phyloP scores from a whole-genome alignment of 2,888 invertebrate species.

The Micropterix aruncella region DNA sequence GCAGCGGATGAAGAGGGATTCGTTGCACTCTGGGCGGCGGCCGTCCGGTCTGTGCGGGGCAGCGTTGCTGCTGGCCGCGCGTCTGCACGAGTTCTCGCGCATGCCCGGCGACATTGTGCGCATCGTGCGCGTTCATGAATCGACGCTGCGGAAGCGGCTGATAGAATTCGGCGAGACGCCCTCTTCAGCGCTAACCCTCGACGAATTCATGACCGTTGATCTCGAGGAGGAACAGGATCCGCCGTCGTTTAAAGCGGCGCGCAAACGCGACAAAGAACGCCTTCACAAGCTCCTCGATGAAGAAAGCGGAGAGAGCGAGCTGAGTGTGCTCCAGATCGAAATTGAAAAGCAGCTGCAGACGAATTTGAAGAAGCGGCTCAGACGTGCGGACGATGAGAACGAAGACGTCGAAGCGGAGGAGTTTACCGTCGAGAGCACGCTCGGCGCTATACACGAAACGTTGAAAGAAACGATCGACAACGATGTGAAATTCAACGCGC shows the following conservation, averaged over 20 bases:
- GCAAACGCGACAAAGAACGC: slow-evolving; percentile 76
- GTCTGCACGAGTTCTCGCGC: slow-evolving; percentile 83
- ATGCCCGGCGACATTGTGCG: slow-evolving; percentile 79
- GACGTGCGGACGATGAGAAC: background rate
- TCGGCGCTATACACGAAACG: background rate
- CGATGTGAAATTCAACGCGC: background rate
- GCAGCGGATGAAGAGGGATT: slow-evolving; percentile 96
- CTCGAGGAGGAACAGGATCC: slow-evolving; percentile 75
- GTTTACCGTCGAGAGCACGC: background rate
- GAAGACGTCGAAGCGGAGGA: background rate
- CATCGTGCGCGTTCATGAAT: slow-evolving; percentile 91
- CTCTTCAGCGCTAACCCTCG: slow-evolving; percentile 83
- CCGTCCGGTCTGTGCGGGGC: slow-evolving; percentile 98
- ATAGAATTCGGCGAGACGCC: slow-evolving; percentile 96
- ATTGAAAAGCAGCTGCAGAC: background rate
- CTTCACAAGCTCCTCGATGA: slow-evolving; percentile 39
- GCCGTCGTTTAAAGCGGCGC: slow-evolving; percentile 84
- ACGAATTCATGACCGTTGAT: slow-evolving; percentile 95
- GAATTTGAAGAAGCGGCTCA: background rate
- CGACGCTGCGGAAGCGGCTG: slow-evolving; percentile 79
- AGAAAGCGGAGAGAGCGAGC: background rate
- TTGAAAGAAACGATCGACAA: slow-evolving; percentile 28
- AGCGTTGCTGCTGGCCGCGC: slow-evolving; percentile 88
- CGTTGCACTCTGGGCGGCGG: slow-evolving; percentile 88
- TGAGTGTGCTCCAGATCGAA: background rate